Conservation (phyloP, 2,888 invertebrate genomes). For the Catocala nupta region DNA sequence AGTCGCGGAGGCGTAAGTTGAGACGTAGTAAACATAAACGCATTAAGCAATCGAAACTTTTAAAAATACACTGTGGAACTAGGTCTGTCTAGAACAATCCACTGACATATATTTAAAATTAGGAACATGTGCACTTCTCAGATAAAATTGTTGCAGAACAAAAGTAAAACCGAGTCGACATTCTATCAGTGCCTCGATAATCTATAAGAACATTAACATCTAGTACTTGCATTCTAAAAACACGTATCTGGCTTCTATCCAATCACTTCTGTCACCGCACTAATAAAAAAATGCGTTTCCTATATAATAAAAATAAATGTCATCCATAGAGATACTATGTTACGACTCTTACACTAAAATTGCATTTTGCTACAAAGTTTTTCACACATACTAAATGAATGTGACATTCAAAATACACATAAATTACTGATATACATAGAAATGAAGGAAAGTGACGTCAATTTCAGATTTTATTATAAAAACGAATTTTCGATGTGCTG, state of each 20-base stretch:
- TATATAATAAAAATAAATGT: constrained; percentile 25
- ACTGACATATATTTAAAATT: too few relatives aligned
- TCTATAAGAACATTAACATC: constrained; percentile 8
- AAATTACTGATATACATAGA: neutral
- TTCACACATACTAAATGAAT: constrained; percentile 21
- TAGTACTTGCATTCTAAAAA: constrained; percentile 3
- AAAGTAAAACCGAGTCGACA: neutral
- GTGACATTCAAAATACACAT: constrained; percentile 19
- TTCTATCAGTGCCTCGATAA: constrained; percentile 21
- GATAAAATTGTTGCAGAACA: too few relatives aligned
- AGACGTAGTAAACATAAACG: neutral
- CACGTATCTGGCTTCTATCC: constrained; percentile 28
- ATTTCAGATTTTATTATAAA: too few relatives aligned
- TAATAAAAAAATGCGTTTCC: constrained; percentile 28
- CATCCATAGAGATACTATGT: constrained; percentile 26
- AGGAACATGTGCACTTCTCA: too few relatives aligned
- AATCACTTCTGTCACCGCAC: constrained; percentile 12
- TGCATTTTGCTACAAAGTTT: constrained; percentile 25
- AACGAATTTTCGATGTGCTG: neutral
- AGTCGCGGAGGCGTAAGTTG: constrained; percentile 2
- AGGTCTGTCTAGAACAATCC: too few relatives aligned
- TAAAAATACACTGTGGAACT: neutral
- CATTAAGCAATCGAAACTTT: constrained; percentile 3
- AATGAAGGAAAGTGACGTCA: too few relatives aligned
- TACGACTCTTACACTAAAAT: constrained; percentile 16